Evolutionary conservation across 2,113 vertebrate genomes (phyloP).

Genomic region (Phrynosoma blainvillii): DNA sequence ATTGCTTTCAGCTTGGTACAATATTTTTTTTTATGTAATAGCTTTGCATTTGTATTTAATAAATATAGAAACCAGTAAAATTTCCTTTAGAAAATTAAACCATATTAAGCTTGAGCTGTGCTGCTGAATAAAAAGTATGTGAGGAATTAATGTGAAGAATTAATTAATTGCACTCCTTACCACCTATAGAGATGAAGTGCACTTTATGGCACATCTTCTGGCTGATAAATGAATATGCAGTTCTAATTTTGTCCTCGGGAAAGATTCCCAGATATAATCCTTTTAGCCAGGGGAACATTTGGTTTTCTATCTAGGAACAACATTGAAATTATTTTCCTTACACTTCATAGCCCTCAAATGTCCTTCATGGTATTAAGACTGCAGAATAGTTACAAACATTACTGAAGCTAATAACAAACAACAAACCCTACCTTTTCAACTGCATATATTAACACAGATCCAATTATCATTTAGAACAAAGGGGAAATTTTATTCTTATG

Average conservation of each 20-base stretch:
- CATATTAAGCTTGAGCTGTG: slow-evolving; percentile 26
- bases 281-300: slow-evolving; percentile 46
- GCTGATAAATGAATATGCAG: slow-evolving; percentile 57
- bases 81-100: slow-evolving; percentile 56
- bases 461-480: slow-evolving; percentile 64
- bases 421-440: slow-evolving; percentile 34
- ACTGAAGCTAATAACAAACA: slow-evolving; percentile 57
- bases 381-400: slow-evolving; percentile 48
- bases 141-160: slow-evolving; percentile 46
- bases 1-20: slow-evolving; percentile 58
- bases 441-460: slow-evolving; percentile 67
- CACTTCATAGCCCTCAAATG: slow-evolving; percentile 44
- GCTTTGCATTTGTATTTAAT: slow-evolving; percentile 59
- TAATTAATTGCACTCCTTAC: slow-evolving; percentile 65
- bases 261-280: slow-evolving; percentile 46
- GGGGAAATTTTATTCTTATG: slow-evolving; percentile 62
- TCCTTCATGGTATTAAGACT: slow-evolving; percentile 43
- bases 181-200: slow-evolving; percentile 46
- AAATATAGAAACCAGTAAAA: neutral
- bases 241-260: slow-evolving; percentile 58
- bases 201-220: slow-evolving; percentile 49
- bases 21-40: slow-evolving; percentile 56
- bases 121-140: slow-evolving; percentile 41
- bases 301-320: slow-evolving; percentile 52
- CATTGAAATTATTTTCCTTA: slow-evolving; percentile 59